Percentiles rank a stretch among this genome's conserved stretches.
Evolutionary conservation across 2,113 vertebrate species (phyloP).

Genomic region (Lepus europaeus): DNA sequence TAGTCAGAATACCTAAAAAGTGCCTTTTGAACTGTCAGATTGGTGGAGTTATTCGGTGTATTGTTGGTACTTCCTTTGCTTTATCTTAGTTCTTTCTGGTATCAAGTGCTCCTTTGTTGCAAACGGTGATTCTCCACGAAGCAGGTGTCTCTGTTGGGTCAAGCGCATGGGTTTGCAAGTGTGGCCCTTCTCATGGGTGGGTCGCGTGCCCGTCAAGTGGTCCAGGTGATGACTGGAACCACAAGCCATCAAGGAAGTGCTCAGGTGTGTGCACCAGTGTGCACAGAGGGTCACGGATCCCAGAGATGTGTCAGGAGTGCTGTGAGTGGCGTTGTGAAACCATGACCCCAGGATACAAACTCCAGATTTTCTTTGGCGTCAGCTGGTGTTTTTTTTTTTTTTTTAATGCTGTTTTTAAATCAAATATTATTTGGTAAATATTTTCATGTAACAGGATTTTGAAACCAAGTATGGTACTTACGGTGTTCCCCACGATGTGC

Average conservation of each 20-base stretch:
- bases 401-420: not conserved
- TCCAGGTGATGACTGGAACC: no score
- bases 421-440: not conserved
- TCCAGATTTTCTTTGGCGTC: not conserved
- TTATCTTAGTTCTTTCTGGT: not conserved
- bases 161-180: accelerated
- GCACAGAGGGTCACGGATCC: no score
- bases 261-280: accelerated
- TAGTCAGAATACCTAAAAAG: not conserved
- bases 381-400: not conserved
- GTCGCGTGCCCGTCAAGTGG: accelerated
- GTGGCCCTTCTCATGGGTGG: accelerated
- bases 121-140: no score
- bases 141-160: not conserved
- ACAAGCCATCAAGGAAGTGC: accelerated
- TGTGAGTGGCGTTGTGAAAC: not conserved
- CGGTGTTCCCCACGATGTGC: not conserved
- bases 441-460: not conserved
- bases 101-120: not conserved
- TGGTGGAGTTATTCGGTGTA: not conserved
- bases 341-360: not conserved
- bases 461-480: not conserved
- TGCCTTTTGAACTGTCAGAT: not conserved
- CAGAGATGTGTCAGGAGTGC: accelerated
- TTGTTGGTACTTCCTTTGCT: not conserved